Base-by-base conservation (phyloP, 2,797 vertebrate species). In the Bufotes viridis region DNA sequence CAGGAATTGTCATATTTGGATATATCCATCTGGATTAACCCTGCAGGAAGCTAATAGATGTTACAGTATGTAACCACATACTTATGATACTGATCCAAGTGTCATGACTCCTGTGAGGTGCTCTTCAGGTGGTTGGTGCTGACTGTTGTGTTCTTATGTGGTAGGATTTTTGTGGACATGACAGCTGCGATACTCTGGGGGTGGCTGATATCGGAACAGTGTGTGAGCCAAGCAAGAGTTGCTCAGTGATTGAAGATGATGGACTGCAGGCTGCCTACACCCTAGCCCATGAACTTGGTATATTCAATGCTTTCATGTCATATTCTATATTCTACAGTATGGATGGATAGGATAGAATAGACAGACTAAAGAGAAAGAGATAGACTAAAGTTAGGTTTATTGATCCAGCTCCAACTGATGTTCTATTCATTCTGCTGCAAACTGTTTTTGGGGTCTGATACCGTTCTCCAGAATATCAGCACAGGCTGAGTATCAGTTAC, bases 221-320 rank as follows among this genome's bases (percentile, higher is more conserved):
- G 96, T 99, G 98, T 0, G 97, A 99, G 89, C 96, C 96, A 79
- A 97, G 96, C 93, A 97, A 97, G 92, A 99, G 98, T 95, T 99
- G 98, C 92, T 97, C 97, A 0, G 97, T 99, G 78, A 97, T 99
- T 0, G 97, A 98, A 92, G 98, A 99, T 11, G 97, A 97, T 87
- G 98, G 98, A 2, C 95, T 99, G 81, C 98, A 98, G 90, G 96
- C 97, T 0, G 96, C 97, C 87, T 98, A 98, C 94, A 99, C 98
- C 0, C 93, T 97, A 91, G 97, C 97, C 87, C 98, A 99, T 0
- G 98, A 99, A 92, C 96, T 99, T 0, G 98, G 98, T 99, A 93
- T 22, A 34, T 12, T 55, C 22, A 49, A 53, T 57, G 22, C 4
- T 0, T 17, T 18, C 15, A 26, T 60, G 29, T 26, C 24, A 60